Evolutionary conservation across 2,888 invertebrate genomes (phyloP), one percentile per base, ranked within the genome.

Genomic region (Phyto melanocephala): DNA sequence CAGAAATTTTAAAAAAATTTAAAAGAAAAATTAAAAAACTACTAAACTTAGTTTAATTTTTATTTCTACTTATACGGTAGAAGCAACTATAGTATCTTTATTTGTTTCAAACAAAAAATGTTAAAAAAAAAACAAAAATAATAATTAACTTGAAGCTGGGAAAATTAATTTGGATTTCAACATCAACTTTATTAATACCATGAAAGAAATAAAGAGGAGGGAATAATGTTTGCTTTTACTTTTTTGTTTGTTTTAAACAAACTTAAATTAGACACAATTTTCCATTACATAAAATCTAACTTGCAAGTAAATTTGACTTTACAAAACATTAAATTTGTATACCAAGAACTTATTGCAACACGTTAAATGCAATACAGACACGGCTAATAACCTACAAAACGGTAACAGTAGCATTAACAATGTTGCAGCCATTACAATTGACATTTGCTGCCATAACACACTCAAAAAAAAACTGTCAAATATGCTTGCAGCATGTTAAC

Each of bases 401-500:
- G 22, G n/a, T n/a, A 54, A 13, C n/a, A 20, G 35, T 42, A 50
- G 62, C 28, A 11, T 13, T 24, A 45, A 24, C 60, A 70, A 42
- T n/a, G 24, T 70, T 62, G 33, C 54, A 45, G 17, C 11, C 10
- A 45, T 54, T 45, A 42, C 22, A 62, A 62, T 17, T 62, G 62
- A 37, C 52, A 77, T 60, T 60, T 68, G 60, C 33, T 20, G 37
- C 22, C n/a, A 54, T 45, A 60, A 40, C 50, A 67, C 10, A 6
- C 6, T 28, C n/a, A n/a, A n/a, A n/a, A n/a, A n/a, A 17, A 15
- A 47, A 15, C n/a, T 15, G n/a, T 17, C 0, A 35, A 65, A 65
- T 75, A 70, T 62, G 52, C 60, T 77, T 60, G 54, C 77, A 77
- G 52, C 68, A 70, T 70, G 77, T 77, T 70, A 62, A 77, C 52